Conservation (phyloP, 2,888 invertebrate genomes). For the Sesia apiformis region DNA sequence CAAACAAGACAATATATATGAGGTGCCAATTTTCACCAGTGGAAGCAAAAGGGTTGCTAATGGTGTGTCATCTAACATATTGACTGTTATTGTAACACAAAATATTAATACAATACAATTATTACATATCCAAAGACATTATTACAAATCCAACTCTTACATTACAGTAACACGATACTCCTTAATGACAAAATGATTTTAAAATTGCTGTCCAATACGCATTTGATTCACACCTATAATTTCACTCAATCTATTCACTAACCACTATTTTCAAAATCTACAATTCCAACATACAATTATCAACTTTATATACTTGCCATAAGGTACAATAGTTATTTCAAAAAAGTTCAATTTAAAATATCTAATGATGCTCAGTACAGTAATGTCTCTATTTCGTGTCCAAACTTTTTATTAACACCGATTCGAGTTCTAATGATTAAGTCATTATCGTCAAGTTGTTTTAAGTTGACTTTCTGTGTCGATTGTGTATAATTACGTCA, state of each 20-base stretch:
- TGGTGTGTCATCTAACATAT: too few relatives aligned
- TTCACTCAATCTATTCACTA: conserved; percentile 13
- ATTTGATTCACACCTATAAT: conserved; percentile 21
- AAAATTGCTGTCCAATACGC: conserved; percentile 20
- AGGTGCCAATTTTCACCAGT: too few relatives aligned
- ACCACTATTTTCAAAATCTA: background rate
- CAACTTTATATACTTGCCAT: background rate
- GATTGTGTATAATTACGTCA: too few relatives aligned
- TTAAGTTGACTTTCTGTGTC: too few relatives aligned
- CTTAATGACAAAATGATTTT: conserved; percentile 25
- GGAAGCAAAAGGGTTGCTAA: too few relatives aligned
- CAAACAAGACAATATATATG: too few relatives aligned
- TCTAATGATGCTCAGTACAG: conserved; percentile 3
- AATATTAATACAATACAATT: too few relatives aligned
- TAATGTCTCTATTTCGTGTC: conserved; percentile 44
- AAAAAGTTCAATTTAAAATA: too few relatives aligned
- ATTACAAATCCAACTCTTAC: too few relatives aligned
- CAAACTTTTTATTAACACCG: conserved; percentile 2
- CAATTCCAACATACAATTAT: background rate
- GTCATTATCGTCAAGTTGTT: conserved; percentile 9
- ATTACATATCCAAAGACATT: too few relatives aligned
- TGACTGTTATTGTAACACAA: too few relatives aligned
- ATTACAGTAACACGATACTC: background rate
- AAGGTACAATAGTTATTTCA: background rate
- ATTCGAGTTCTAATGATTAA: conserved; percentile 3